Conservation (phyloP, 2,888 invertebrate genomes). For the Phortica okadai region DNA sequence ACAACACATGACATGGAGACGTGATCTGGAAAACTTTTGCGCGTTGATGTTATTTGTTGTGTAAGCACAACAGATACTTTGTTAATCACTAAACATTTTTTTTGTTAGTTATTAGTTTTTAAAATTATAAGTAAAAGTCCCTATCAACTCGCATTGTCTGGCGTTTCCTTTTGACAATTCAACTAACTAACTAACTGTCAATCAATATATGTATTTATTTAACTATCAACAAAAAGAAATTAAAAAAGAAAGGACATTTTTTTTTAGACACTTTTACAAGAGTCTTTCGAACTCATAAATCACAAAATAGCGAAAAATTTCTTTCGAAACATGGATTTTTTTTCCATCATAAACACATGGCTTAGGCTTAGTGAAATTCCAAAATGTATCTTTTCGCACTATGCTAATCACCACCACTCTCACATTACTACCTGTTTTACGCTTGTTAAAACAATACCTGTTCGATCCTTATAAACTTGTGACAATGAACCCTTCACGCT, state of each 20-base stretch:
- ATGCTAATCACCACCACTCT: too few species aligned
- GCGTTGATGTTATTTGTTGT: not conserved
- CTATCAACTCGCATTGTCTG: too few species aligned
- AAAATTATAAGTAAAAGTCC: too few species aligned
- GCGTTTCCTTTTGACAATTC: too few species aligned
- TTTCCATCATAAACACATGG: not conserved
- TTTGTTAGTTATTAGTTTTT: too few species aligned
- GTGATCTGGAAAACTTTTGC: not conserved
- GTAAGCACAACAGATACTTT: not conserved
- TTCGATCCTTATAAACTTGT: slow-evolving; percentile 65
- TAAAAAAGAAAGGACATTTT: not conserved
- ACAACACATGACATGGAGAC: slow-evolving; percentile 1
- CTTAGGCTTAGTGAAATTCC: not conserved
- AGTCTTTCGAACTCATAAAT: slow-evolving; percentile 13
- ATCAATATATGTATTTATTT: slow-evolving; percentile 41
- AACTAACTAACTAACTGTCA: too few species aligned
- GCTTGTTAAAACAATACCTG: slow-evolving; percentile 52
- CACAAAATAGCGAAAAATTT: not conserved
- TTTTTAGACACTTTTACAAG: slow-evolving; percentile 18
- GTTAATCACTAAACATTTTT: too few species aligned
- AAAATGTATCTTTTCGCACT: not conserved
- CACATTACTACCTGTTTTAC: too few species aligned
- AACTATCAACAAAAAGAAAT: slow-evolving; percentile 31
- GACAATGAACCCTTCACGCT: slow-evolving; percentile 55
- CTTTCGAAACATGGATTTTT: not conserved